Percentiles rank a stretch among this genome's conserved stretches.
Conservation (phyloP, 1,140 invertebrate species). For the Aphaenogaster floridana region DNA sequence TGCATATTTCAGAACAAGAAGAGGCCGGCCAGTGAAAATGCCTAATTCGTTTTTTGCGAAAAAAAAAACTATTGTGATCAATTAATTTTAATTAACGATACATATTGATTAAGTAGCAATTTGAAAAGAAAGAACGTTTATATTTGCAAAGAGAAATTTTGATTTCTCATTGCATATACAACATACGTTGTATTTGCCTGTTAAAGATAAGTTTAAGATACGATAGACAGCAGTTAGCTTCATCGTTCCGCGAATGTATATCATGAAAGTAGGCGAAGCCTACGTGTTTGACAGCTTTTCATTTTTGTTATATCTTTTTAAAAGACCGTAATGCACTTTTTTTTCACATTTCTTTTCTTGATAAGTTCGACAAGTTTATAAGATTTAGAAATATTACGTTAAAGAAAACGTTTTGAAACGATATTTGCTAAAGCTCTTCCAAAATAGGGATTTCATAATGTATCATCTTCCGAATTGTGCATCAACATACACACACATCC, state of each 20-base stretch:
- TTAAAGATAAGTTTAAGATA: conserved; percentile 43
- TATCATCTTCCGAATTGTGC: conserved; percentile 66
- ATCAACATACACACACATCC: conserved; percentile 27
- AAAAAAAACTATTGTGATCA: conserved; percentile 77
- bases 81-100: conserved; percentile 66
- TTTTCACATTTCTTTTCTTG: conserved; percentile 8
- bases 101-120: conserved; percentile 56
- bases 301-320: conserved; percentile 18
- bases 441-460: conserved; percentile 32
- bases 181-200: conserved; percentile 25
- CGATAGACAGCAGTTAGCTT: not conserved
- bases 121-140: conserved; percentile 22
- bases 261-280: not conserved
- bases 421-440: conserved; percentile 34
- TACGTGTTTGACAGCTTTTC: not conserved
- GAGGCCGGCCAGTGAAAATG: conserved; percentile 82
- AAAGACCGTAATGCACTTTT: not conserved
- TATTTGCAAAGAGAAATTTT: conserved; percentile 19
- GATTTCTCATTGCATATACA: conserved; percentile 6
- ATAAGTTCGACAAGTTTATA: not conserved
- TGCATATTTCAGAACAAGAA: conserved; percentile 83
- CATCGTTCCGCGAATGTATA: not conserved
- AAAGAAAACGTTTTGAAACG: not conserved
- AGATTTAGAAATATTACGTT: conserved; percentile 1
- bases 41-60: conserved; percentile 75